Base-by-base conservation (phyloP, 2,797 vertebrate species). In the Acropternis orthonyx region DNA sequence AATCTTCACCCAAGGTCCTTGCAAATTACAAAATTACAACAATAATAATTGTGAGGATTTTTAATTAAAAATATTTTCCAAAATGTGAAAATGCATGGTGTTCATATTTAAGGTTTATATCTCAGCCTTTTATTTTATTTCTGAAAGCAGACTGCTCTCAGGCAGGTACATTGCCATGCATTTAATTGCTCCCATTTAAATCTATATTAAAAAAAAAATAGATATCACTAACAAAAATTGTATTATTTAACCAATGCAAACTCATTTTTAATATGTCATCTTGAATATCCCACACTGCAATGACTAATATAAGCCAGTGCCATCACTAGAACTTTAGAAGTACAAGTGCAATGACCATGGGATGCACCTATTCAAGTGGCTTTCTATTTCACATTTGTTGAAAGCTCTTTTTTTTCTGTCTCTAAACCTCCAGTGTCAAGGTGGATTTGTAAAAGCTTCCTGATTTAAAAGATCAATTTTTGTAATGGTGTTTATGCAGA, bases 381-480 rank as follows among this genome's bases (percentile, higher is more conserved):
- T 87, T 86, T 89, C 63, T 8, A 22, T 66, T 88, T 88, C 37
- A 51, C 32, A 9, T 79, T 82, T 63, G 2, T 32, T 85, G 11
- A 26, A 67, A 83, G 21, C 3, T 54, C 5, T 59, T 74, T 83
- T 49, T 83, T 63, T 32, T 7, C 28, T 49, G 6, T 80, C 24
- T 34, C 12, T 37, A 88, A 77, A 30, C 9, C 10, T 39, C 22
- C 4, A 52, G 2, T 17, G 5, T 49, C 44, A 61, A 85, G 36
- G n/a, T 51, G 19, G 41, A 69, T 62, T 32, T 37, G 51, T 74
- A 88, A 87, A 90, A 85, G 30, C 67, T 84, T 93, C 49, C 55
- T 59, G 32, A 61, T 89, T 95, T 74, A 78, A 85, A 77, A 80
- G 32, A 59, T 36, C 68, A 59, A 37, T 87, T 86, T 51, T 52